Percentiles rank a stretch among this genome's conserved stretches.
These are phyloP conservation scores for Harmothoe impar DNA, from an alignment of 2,888 invertebrate species.

Conservation along the genomic window DNA sequence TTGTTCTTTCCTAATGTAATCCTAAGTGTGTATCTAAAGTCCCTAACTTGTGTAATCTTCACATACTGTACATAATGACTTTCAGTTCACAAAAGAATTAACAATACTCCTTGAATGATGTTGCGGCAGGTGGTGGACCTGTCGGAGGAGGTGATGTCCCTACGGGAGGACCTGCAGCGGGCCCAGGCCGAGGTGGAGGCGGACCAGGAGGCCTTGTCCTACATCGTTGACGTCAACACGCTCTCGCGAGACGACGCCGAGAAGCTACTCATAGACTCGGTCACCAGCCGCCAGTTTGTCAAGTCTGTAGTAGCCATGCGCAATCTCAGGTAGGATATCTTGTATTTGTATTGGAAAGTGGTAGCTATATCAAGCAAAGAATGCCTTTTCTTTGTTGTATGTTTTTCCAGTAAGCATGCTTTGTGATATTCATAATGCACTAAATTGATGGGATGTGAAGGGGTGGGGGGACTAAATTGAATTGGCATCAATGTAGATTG, in stretches of 20 bases:
- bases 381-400: too few relatives aligned
- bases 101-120: too few relatives aligned
- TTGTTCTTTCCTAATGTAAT: too few relatives aligned
- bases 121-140: constrained; percentile 74
- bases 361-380: not conserved
- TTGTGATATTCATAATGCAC: too few relatives aligned
- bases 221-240: constrained; percentile 79
- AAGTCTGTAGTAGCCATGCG: constrained; percentile 87
- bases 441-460: too few relatives aligned
- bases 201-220: constrained; percentile 77
- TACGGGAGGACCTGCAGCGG: constrained; percentile 80
- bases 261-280: constrained; percentile 84
- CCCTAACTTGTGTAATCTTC: too few relatives aligned
- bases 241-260: constrained; percentile 81
- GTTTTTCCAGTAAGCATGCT: too few relatives aligned
- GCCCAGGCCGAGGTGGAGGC: constrained; percentile 81
- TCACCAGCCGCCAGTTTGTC: constrained; percentile 88
- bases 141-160: constrained; percentile 80
- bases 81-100: too few relatives aligned
- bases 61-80: too few relatives aligned
- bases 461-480: too few relatives aligned
- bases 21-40: too few relatives aligned
- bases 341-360: not conserved
- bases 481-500: too few relatives aligned
- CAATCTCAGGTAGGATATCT: constrained; percentile 77